Evolutionary conservation across 1,140 invertebrate species (phyloP).

Genomic region (Bombyx mori): ASM3026992v2 NC_085126.1:1648001-1648500

Average conservation of each 20-base stretch:
- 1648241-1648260: conserved; percentile 38
- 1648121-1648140: too few relatives aligned
- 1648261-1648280: conserved; percentile 44
- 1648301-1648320: neutral
- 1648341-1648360: too few relatives aligned
- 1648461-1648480: too few relatives aligned
- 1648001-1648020: neutral
- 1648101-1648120: too few relatives aligned
- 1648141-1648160: too few relatives aligned
- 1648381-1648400: too few relatives aligned
- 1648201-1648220: conserved; percentile 51
- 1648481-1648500: too few relatives aligned
- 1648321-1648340: too few relatives aligned
- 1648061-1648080: neutral
- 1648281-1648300: conserved; percentile 42
- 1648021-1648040: neutral
- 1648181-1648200: conserved; percentile 35
- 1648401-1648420: too few relatives aligned
- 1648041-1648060: neutral
- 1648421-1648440: too few relatives aligned
- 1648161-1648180: neutral
- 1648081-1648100: neutral
- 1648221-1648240: conserved; percentile 35
- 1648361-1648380: too few relatives aligned
- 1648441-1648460: too few relatives aligned